A percentile compares a stretch with the other conserved stretches of the same genome.
Conservation (phyloP, 2,888 invertebrate species). For the Petrophora chlorosata region DNA sequence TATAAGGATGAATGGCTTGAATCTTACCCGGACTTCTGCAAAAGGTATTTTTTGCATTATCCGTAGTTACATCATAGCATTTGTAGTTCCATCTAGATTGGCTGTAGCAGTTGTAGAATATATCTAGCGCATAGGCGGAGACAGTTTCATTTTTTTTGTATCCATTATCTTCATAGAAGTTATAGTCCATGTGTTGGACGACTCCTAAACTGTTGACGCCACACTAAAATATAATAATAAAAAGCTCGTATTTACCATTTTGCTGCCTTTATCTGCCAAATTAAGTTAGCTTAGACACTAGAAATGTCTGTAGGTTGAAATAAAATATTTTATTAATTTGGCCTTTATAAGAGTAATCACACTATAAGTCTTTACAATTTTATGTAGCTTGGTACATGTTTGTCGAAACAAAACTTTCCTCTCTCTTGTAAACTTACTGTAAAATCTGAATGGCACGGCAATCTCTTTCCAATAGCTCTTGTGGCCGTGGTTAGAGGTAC, state of each 20-base stretch:
- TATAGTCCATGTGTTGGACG: slow-evolving; percentile 73
- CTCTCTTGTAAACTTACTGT: too few relatives aligned
- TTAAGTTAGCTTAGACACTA: too few relatives aligned
- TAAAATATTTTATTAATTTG: too few relatives aligned
- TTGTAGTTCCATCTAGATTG: slow-evolving; percentile 47
- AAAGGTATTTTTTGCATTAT: slow-evolving; percentile 54
- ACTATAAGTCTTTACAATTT: too few relatives aligned
- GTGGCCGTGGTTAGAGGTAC: slow-evolving; percentile 86
- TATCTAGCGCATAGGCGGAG: slow-evolving; percentile 30
- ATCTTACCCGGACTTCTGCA: slow-evolving; percentile 56
- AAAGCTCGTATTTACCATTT: too few relatives aligned
- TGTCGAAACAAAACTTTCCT: too few relatives aligned
- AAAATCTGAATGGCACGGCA: slow-evolving; percentile 75
- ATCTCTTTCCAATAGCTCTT: slow-evolving; percentile 82
- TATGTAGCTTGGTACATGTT: too few relatives aligned
- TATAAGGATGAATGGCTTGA: too few relatives aligned
- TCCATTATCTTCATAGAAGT: slow-evolving; percentile 74
- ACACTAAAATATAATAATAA: slow-evolving; percentile 33
- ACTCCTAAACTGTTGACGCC: slow-evolving; percentile 65
- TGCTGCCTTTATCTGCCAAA: too few relatives aligned
- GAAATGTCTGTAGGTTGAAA: too few relatives aligned
- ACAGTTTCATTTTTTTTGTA: slow-evolving; percentile 48
- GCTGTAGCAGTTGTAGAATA: slow-evolving; percentile 51
- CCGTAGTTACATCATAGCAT: slow-evolving; percentile 46
- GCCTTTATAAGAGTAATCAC: too few relatives aligned